Conservation (phyloP, 2,113 vertebrate species). For the Cavia porcellus region DNA sequence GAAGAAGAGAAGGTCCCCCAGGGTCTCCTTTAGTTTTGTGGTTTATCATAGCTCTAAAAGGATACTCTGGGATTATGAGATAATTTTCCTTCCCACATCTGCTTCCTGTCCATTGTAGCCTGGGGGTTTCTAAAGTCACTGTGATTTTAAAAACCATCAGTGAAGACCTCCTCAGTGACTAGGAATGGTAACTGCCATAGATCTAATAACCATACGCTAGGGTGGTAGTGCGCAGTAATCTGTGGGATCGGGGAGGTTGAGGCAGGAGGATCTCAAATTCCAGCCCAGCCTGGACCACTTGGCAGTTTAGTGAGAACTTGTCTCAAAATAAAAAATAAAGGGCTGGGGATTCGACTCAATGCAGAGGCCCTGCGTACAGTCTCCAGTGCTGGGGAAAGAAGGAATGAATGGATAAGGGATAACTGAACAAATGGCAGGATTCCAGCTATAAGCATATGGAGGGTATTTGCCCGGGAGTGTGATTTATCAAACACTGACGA, state of each 20-base stretch:
- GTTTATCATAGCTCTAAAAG: background rate
- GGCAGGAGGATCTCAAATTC: background rate
- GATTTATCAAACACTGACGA: background rate
- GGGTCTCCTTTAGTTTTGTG: background rate
- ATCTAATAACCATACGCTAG: background rate
- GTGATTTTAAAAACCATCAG: background rate
- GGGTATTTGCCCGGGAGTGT: background rate
- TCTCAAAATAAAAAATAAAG: no score
- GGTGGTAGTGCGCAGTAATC: background rate
- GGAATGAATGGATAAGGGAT: background rate
- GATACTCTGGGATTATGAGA: fast-evolving
- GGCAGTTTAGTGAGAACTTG: background rate
- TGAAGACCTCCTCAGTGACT: no score
- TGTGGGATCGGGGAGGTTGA: background rate
- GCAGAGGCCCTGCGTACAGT: background rate
- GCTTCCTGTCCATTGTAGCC: background rate
- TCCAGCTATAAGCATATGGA: background rate
- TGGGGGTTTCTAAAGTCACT: background rate
- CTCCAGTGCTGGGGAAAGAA: background rate
- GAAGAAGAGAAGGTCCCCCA: fast-evolving
- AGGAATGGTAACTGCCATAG: background rate
- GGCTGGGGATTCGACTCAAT: no score
- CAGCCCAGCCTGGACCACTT: background rate
- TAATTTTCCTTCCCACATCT: background rate
- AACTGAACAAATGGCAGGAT: background rate